Base-by-base conservation (phyloP, 2,113 vertebrate species). In the Galemys pyrenaicus region DNA sequence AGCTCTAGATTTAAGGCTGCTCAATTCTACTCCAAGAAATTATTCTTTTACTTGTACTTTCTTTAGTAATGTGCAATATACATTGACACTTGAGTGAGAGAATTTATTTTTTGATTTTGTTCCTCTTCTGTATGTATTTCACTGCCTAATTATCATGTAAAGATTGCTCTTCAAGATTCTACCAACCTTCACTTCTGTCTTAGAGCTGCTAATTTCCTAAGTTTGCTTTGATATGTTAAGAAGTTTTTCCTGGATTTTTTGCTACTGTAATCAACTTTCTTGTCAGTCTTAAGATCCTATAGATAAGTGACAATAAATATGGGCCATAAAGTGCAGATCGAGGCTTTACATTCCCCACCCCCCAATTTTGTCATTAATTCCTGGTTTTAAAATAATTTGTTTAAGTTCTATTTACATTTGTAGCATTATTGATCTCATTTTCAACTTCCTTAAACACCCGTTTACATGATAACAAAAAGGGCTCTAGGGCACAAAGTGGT, bases 11-110 rank as follows among this genome's bases (percentile, higher is more conserved):
- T 95, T 94, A 87, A 96, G 84, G 64, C 71, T 96, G 93, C 68
- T 97, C 94, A 93, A 44, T 97, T 96, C 94, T 92, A 80, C 81
- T 90, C 67, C 15, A 54, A 89, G 44, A 94, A 95, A 91, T 91
- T 83, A 93, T 89, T 95, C 70, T 82, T 96, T 94, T 51, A 9
- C 54, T 46, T 93, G 35, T 87, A n/a, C 58, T 91, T 94, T 84
- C 83, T 96, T 96, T 87, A 70, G 87, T 84, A 93, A 84, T 94
- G 75, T 84, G n/a, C 87, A 95, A 64, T 92, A 84, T 77, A 95
- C 92, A 92, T 51, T 96, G 89, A 95, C 89, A 95, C 70, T 94
- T 95, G 92, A 93, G 82, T 54, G 44, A 89, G 56, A 89, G 28
- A 90, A 83, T 93, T 96, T 94, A 89, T 86, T 89, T 95, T 93